Base-by-base conservation (phyloP, 2,113 vertebrate genomes). In the Camelus dromedarius region DNA sequence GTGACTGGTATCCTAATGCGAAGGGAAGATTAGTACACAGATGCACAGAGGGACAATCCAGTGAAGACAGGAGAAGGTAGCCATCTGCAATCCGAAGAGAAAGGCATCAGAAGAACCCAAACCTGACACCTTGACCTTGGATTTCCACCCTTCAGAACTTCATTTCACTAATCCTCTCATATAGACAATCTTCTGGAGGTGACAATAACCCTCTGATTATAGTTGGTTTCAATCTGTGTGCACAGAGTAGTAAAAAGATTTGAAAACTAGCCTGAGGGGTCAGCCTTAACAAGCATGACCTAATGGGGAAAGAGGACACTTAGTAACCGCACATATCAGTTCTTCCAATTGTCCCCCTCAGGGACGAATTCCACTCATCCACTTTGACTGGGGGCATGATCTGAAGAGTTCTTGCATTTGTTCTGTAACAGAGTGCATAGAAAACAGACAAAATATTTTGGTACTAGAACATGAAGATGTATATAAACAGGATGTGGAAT, bases 391-490 rank as follows among this genome's bases (percentile, higher is more conserved):
- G 94, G 70, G 38, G 28, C 26, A 38, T 84, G 77, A 89, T 76
- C 58, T 75, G 62, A 89, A 75, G 32, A 84, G 38, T 89, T 66
- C 20, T 62, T 81, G 46, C 26, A 60, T 76, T 19, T 81, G 19
- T 81, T 75, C 24, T 89, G 9, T 81, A 88, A 87, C 5, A 28
- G 52, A 84, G 8, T 58, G 13, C 93, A 14, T 32, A 89, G 52
- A 50, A 96, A 94, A 93, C 20, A 80, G 50, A 50, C 19, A 64
- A 91, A 91, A 80, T 75, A 84, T 90, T 95, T 90, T 88, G 69
- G 16, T 75, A 60, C 8, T 58, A 88, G 66, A 96, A 93, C 6
- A 30, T 84, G 50, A 86, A 88, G 22, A 88, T 32, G 84, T 54
- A 46, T 50, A 46, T 90, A 96, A 85, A 69, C 50, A 52, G 3